Evolutionary conservation across 1,140 invertebrate species (phyloP), one percentile per base, ranked within the genome.

Genomic region (Notospermus geniculatus): DNA sequence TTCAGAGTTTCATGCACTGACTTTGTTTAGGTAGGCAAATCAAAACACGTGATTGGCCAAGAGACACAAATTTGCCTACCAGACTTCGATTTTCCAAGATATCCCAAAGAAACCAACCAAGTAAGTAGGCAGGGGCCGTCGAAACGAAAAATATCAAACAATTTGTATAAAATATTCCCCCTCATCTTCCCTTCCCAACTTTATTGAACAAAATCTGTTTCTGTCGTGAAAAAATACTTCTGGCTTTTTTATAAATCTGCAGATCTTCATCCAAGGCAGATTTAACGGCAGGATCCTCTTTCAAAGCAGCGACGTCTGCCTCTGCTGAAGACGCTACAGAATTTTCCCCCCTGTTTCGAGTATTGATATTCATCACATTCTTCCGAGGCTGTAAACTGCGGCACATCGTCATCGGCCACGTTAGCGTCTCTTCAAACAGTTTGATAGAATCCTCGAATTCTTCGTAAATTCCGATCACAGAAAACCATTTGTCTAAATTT

Each of bases 401-500:
- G 39, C 68, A 70, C 32, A 62, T 57, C 30, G 65, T 54, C 39
- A 70, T 65, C 4, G 68, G 62, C n/a, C 60, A 30, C 32, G 60
- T 62, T 28, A 64, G 60, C 23, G 60, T 60, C 25, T 60, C 22
- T 55, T 70, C 63, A 41, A 70, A 60, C 54, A 70, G 54, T 25
- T 36, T n/a, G 9, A 65, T 22, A 0, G 62, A 60, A 23, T 41
- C 39, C 0, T 62, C 54, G 19, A 63, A 54, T 25, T 63, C 63
- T 19, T 62, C 58, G 30, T 32, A 57, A 15, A 67, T 13, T 13
- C 62, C 65, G 27, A 70, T 55, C 13, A 67, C 60, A 28, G 60
- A 56, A 56, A 70, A 65, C 65, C 65, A 67, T 45, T 62, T 56
- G n/a, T 64, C 57, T n/a, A 70, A 54, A 59, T 70, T 60, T 5